Base-by-base conservation (phyloP, 1,140 invertebrate genomes). In the Aporrectodea caliginosa region DNA sequence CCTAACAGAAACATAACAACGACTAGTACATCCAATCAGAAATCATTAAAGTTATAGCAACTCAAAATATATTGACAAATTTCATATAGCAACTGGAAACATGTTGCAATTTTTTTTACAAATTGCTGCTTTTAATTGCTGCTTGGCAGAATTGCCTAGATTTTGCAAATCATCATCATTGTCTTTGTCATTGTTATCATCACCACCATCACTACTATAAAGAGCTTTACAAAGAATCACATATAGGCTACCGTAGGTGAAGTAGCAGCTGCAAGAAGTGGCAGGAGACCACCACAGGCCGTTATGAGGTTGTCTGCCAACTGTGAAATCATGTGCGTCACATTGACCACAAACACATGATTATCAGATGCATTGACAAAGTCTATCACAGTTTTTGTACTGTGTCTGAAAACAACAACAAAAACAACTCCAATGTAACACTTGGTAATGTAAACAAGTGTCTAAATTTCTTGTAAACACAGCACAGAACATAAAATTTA, bases 301-400 rank as follows among this genome's bases (percentile, higher is more conserved):
- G 99, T 99, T 83, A 99, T 98, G 73, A 99, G 91, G 90, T 98
- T 99, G 89, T 99, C 98, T 27, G 96, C 94, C 78, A 99, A 90
- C 90, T 99, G 98, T 6, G 97, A 99, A 86, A 99, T 98, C 84
- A 99, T 91, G 89, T 99, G 98, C 73, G 99, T 96, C 0, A 97
- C 98, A 89, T 99, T 99, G 16, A 99, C 95, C 80, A 99, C 97
- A 89, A 99, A 99, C 81, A 99, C 97, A 79, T 96, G 95, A 90
- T 98, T 98, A 86, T 98, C 96, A 85, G 85, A 77, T 35, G 86
- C 83, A 88, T 99, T 99, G 69, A 99, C 96, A 91, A 98, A 98
- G 90, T 99, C 97, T 84, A 98, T 92, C 79, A 99, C 95, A 77
- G 95, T 96, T 88, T 97, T 98, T 1, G 95, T 97, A 0, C 95